Base-by-base conservation (phyloP, 1,140 invertebrate species). In the Aricia agestis region DNA sequence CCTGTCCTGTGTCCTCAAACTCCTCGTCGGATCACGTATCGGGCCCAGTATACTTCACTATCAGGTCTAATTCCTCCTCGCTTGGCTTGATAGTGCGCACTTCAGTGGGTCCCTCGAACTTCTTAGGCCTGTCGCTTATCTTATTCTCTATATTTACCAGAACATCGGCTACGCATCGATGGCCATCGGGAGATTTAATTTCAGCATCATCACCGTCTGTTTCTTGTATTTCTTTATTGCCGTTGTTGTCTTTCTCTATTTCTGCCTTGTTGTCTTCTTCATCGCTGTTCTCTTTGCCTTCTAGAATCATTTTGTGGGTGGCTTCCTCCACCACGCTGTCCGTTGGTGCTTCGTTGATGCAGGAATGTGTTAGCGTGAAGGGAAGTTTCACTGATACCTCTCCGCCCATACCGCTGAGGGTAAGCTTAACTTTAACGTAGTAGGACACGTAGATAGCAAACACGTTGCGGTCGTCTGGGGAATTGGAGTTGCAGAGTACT, bases 371-470 rank as follows among this genome's bases (percentile, higher is more conserved):
- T 7, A 97, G 86, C 0, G 94, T 95, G 82, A 97, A 97, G 0
- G 96, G 96, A 32, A 97, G 83, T 85, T 97, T 97, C 0, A 97
- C 87, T 2, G 95, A 95, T 11, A 97, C 87, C 67, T 96, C 95
- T 0, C 96, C 95, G 0, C 96, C 96, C 93, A 97, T 96, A 2
- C 95, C 93, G 58, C 95, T 96, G 1, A 96, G 92, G 4, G 95
- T 89, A 0, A 97, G 87, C 89, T 97, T 97, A 0, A 97, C 95
- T 94, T 97, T 97, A 0, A 97, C 96, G 77, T 97, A 97, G 83
- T 97, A 97, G 0, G 96, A 96, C 6, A 98, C 96, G 83, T 97
- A 97, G 74, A 97, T 97, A 67, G 96, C 96, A 80, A 97, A 97
- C 1, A 97, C 95, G 80, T 97, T 97, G 68, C 96, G 93, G 69